These are phyloP conservation scores for Sebastes glaucus DNA, from an alignment of 2,797 vertebrate species.

Conservation along the genomic window DNA sequence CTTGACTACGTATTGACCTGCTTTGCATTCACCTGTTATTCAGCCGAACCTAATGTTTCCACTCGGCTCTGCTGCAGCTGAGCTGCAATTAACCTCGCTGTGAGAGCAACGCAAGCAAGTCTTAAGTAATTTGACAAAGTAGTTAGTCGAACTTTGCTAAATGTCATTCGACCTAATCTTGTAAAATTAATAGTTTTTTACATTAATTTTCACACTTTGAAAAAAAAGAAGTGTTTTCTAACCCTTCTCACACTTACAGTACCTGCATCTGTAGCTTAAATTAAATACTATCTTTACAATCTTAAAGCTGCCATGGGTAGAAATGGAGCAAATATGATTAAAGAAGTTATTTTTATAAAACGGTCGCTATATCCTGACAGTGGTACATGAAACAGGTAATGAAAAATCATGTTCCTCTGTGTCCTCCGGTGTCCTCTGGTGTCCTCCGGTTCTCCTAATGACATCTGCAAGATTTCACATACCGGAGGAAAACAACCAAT, in stretches of 20 bases:
- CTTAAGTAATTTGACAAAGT: constrained; percentile 55
- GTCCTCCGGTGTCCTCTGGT: too few species aligned
- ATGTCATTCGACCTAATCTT: constrained; percentile 45
- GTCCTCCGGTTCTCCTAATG: too few species aligned
- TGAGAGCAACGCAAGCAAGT: constrained; percentile 44
- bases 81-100: constrained; percentile 71
- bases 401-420: too few species aligned
- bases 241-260: constrained; percentile 6
- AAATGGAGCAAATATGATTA: too few species aligned
- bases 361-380: too few species aligned
- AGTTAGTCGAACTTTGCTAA: constrained; percentile 51
- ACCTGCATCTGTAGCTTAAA: not conserved
- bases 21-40: constrained; percentile 82
- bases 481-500: too few species aligned
- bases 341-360: too few species aligned
- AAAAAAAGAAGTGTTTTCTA: not conserved
- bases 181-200: constrained; percentile 23
- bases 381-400: too few species aligned
- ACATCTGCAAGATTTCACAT: too few species aligned
- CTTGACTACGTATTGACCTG: constrained; percentile 77
- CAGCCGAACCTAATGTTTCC: constrained; percentile 76
- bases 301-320: too few species aligned
- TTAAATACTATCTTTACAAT: not conserved
- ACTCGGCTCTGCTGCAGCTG: constrained; percentile 66
- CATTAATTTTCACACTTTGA: not conserved